Evolutionary conservation across 1,140 invertebrate genomes (phyloP), one percentile per base, ranked within the genome.

Genomic region (Drosophila aff.): DNA sequence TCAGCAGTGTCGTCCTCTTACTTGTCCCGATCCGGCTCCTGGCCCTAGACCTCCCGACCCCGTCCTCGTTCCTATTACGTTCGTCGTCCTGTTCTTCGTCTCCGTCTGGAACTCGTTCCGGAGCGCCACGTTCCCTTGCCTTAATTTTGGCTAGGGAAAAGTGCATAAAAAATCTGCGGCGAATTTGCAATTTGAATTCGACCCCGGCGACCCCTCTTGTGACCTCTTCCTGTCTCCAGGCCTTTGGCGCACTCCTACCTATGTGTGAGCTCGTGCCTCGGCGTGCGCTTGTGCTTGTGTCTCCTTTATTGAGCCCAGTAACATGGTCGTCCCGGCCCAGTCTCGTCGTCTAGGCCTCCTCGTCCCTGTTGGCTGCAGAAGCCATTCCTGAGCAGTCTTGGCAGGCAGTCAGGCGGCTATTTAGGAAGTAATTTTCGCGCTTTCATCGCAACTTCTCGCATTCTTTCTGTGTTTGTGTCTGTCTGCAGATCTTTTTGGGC

Each of bases 361-460:
- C 23, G 11, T 7, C 28, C 21, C 21, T 38, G 5, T 40, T 18
- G 11, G 23, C 7, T 31, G 15, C 26, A 18, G 13, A 36, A 50
- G 15, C 23, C 38, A 15, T 49, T 53, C 44, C 41, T 64, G 58
- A 61, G 62, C 49, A 74, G 84, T 89, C 84, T 87, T 87, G 84
- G 76, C 84, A 87, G 85, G 81, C 84, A 87, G 85, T 87, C 84
- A 87, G 84, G 85, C 85, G 77, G 85, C 85, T 87, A 87, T 87
- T 87, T 87, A 84, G 84, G 84, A 89, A 90, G 84, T 87, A 87
- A 90, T 87, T 87, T 87, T 87, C 84, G 84, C 84, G 84, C 85
- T 87, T 87, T 87, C 84, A 84, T 78, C 77, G 83, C 68, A 86
- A 86, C 79, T 87, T 79, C 55, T 57, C 36, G 53, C 53, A 57